These are phyloP conservation scores for Ammodytes dubius DNA, from an alignment of 2,113 vertebrate species.

Conservation along the genomic window DNA sequence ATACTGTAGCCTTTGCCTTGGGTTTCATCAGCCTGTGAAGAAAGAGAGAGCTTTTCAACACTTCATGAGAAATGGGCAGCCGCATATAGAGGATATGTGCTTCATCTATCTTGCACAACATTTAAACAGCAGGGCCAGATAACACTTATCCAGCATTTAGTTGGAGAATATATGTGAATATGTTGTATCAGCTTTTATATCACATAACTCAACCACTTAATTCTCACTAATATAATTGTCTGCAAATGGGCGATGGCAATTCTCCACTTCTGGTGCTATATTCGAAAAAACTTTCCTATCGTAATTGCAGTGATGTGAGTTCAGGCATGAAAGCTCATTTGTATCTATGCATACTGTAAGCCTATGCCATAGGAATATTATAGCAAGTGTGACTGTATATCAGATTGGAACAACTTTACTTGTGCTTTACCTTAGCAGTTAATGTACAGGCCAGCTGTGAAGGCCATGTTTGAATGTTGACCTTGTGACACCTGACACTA, in stretches of 20 bases:
- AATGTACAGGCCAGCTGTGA: background rate
- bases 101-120: constrained; percentile 23
- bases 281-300: background rate
- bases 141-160: background rate
- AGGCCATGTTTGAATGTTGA: constrained; percentile 30
- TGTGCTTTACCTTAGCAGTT: constrained; percentile 26
- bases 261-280: no score
- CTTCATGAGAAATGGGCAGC: constrained; percentile 20
- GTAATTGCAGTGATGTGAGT: background rate
- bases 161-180: background rate
- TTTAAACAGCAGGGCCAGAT: background rate
- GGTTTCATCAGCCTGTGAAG: constrained; percentile 52
- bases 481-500: constrained; percentile 45
- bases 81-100: constrained; percentile 5
- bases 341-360: background rate
- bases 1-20: constrained; percentile 28
- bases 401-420: background rate
- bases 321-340: background rate
- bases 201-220: background rate
- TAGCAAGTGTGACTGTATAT: constrained; percentile 11
- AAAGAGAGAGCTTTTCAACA: background rate
- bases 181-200: constrained; percentile 11
- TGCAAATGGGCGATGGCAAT: no score
- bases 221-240: background rate
- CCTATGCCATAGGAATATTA: background rate